Evolutionary conservation across 2,888 invertebrate species (phyloP).

Genomic region (Torymus aiolomorphi): DNA sequence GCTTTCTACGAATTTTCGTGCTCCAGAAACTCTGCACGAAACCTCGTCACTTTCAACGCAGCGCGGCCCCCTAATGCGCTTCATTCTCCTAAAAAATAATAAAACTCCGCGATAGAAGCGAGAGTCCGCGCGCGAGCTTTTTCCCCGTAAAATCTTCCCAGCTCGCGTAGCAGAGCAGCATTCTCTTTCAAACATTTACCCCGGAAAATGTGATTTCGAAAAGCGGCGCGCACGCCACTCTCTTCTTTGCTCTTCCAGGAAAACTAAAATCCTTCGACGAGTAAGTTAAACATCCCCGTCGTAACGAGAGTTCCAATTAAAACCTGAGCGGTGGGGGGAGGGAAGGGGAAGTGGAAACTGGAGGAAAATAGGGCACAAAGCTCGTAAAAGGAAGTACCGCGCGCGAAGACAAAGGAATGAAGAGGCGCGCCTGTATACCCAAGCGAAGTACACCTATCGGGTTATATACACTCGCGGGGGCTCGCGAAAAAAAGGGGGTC

Average conservation of each 20-base stretch:
- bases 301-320: conserved; percentile 24
- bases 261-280: background rate
- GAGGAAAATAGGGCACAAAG: no score
- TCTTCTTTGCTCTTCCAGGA: background rate
- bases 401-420: background rate
- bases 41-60: no score
- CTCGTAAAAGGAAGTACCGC: background rate
- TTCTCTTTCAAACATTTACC: conserved; percentile 20
- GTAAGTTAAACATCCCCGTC: background rate
- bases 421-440: background rate
- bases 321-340: background rate
- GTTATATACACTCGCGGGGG: background rate
- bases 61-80: no score
- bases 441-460: conserved; percentile 29
- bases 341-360: no score
- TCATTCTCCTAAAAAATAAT: no score
- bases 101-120: no score
- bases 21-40: no score
- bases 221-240: background rate
- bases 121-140: no score
- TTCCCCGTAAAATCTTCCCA: no score
- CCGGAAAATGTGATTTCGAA: conserved; percentile 4
- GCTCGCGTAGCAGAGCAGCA: background rate
- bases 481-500: background rate
- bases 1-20: no score